Conservation (phyloP, 2,888 invertebrate genomes). For the Acanthacorydalis orientalis region DNA sequence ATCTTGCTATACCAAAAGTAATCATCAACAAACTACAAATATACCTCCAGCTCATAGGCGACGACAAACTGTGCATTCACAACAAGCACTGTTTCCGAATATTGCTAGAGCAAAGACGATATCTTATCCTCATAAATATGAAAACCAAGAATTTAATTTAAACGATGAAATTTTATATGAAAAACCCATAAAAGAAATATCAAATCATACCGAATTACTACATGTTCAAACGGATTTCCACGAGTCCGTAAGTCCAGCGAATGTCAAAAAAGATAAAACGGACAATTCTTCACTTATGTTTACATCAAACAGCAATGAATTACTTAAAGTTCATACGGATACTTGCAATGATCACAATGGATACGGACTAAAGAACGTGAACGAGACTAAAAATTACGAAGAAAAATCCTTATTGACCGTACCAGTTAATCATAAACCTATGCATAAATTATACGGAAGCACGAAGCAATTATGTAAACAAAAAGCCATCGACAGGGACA, state of each 20-base stretch:
- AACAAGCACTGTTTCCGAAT: constrained; percentile 38
- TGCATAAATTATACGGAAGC: constrained; percentile 28
- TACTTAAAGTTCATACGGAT: constrained; percentile 11
- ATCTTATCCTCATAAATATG: neutral
- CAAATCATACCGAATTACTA: neutral
- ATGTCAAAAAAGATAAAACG: neutral
- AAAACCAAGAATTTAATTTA: constrained; percentile 17
- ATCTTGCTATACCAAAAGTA: constrained; percentile 16
- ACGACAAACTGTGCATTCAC: constrained; percentile 40
- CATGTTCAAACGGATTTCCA: constrained; percentile 1
- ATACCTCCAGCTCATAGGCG: constrained; percentile 25
- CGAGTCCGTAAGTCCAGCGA: neutral
- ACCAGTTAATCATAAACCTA: constrained; percentile 19
- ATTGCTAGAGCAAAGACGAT: constrained; percentile 35
- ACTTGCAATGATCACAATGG: constrained; percentile 16
- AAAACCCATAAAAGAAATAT: constrained; percentile 1
- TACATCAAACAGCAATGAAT: neutral
- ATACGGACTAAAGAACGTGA: constrained; percentile 12
- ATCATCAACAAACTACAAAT: constrained; percentile 16
- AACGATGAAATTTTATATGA: constrained; percentile 8
- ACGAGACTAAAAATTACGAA: constrained; percentile 1
- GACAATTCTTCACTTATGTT: neutral
- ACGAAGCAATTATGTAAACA: constrained; percentile 40
- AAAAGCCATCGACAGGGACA: constrained; percentile 32
- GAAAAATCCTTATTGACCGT: constrained; percentile 16